phyloP scores from a whole-genome alignment of 2,113 vertebrate genomes.

The Nicator chloris region DNA sequence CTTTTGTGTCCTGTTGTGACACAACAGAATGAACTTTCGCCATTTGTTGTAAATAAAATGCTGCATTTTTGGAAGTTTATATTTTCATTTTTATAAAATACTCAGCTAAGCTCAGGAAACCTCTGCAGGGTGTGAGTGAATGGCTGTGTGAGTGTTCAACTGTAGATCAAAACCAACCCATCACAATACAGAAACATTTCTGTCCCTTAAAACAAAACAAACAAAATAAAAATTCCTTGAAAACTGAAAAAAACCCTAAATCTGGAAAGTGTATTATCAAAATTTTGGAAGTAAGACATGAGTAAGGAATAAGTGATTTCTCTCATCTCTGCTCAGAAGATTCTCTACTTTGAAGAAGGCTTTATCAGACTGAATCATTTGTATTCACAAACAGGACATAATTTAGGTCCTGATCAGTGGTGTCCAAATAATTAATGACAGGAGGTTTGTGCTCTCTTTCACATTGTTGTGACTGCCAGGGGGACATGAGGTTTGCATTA shows the following conservation, averaged over 20 bases:
- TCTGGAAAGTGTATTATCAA: not conserved
- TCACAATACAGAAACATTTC: not conserved
- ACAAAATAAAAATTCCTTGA: not conserved
- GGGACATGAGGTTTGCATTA: not conserved
- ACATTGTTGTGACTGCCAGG: not conserved
- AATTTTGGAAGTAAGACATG: not conserved
- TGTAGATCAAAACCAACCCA: not conserved
- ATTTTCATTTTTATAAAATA: not conserved
- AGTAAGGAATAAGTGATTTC: not conserved
- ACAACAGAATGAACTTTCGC: not conserved
- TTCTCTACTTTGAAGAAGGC: not conserved
- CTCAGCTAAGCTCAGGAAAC: not conserved
- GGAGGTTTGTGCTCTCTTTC: not conserved
- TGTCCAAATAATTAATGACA: not conserved
- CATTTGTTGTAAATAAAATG: not conserved
- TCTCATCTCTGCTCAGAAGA: not conserved
- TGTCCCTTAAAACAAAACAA: not conserved
- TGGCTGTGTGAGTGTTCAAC: no score
- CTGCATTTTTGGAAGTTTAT: not conserved
- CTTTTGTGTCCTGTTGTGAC: no score
- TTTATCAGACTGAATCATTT: not conserved
- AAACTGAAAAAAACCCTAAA: not conserved
- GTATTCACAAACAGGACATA: not conserved
- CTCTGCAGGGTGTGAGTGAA: fast-evolving
- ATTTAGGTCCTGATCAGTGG: not conserved